These are phyloP conservation scores for Melanotaenia duboulayi DNA, from an alignment of 2,113 vertebrate species.

Conservation along the genomic window DNA sequence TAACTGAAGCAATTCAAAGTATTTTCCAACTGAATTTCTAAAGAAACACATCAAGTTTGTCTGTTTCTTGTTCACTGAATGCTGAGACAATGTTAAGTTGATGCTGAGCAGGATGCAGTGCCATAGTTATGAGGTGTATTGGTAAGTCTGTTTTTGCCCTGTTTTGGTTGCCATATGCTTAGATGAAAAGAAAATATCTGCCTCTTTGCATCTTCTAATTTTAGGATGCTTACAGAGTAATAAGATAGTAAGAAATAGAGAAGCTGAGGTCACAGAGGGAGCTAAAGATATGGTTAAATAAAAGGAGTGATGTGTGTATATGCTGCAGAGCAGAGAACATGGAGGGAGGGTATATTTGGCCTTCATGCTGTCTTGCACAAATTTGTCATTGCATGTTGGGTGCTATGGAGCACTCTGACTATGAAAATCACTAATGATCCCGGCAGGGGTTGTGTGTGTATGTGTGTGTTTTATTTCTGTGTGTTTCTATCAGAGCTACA, in stretches of 20 bases:
- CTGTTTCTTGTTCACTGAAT: not conserved
- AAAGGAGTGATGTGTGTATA: not conserved
- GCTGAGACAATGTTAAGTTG: not conserved
- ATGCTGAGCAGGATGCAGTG: not conserved
- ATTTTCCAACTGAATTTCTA: not conserved
- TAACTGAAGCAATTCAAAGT: not conserved
- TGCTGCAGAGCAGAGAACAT: conserved; percentile 19
- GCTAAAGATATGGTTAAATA: conserved; percentile 32
- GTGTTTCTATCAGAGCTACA: conserved; percentile 28
- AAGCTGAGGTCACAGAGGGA: conserved; percentile 22
- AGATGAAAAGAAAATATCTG: not conserved
- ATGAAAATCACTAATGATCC: conserved; percentile 59
- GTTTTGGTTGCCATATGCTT: not conserved
- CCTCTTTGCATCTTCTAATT: conserved; percentile 1
- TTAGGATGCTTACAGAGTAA: conserved; percentile 6
- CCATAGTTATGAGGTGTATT: not conserved
- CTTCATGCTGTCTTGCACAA: conserved; percentile 67
- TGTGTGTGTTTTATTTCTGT: conserved; percentile 27
- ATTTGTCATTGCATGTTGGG: conserved; percentile 67
- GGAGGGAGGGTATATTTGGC: conserved; percentile 61
- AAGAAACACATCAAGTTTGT: not conserved
- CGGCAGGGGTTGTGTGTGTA: conserved; percentile 22
- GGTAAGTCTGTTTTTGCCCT: not conserved
- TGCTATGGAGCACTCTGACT: conserved; percentile 36
- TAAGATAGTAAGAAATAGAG: conserved; percentile 11